Evolutionary conservation across 92 coral and sea anemone species (phyloP).

Genomic region (Pocillopora grandis): DNA sequence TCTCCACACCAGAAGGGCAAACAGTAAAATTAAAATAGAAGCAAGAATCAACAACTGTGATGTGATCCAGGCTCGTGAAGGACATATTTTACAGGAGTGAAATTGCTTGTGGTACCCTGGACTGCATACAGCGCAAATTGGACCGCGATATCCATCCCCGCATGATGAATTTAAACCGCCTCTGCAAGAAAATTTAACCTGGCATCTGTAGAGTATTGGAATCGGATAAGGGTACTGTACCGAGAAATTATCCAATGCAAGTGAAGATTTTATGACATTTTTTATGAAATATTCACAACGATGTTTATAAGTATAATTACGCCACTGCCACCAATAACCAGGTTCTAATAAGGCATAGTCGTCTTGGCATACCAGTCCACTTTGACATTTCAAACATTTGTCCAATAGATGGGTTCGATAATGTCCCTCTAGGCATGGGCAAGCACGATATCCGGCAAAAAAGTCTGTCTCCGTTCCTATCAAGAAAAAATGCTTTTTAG

Average conservation of each 20-base stretch:
- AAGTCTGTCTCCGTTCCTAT: not conserved
- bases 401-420: slow-evolving; percentile 3
- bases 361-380: slow-evolving; percentile 10
- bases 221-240: not conserved
- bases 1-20: slow-evolving; percentile 1
- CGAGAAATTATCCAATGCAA: no score
- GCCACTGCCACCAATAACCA: not conserved
- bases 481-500: no score
- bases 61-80: no score
- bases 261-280: not conserved
- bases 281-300: not conserved
- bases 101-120: no score
- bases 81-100: no score
- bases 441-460: no score
- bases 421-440: not conserved
- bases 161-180: slow-evolving; percentile 1
- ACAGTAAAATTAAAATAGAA: not conserved
- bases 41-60: no score
- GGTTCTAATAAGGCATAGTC: not conserved
- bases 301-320: not conserved
- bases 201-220: not conserved
- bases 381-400: not conserved
- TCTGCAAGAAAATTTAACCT: not conserved
- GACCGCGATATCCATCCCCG: not conserved
- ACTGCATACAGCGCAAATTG: not conserved